These are phyloP conservation scores for Sapayoa aenigma DNA, from an alignment of 2,113 vertebrate genomes.

Conservation along the genomic window DNA sequence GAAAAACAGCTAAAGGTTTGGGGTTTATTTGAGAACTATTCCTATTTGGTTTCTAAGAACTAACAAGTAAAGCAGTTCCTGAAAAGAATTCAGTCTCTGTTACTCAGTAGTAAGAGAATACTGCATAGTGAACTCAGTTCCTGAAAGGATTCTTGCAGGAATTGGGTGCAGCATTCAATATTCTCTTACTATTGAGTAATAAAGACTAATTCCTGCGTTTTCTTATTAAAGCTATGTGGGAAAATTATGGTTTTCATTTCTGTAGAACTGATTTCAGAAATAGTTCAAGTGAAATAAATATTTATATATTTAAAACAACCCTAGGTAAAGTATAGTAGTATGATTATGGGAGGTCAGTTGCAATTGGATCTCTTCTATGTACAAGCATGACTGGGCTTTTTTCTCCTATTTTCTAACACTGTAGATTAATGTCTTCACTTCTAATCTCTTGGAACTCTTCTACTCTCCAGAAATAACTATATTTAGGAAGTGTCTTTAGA, in stretches of 20 bases:
- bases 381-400: background rate
- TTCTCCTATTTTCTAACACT: background rate
- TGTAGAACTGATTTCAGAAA: background rate
- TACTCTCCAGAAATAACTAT: background rate
- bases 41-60: background rate
- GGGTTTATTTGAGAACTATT: background rate
- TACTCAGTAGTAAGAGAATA: background rate
- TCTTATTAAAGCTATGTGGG: background rate
- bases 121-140: background rate
- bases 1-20: background rate
- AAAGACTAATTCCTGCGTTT: background rate
- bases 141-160: background rate
- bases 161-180: background rate
- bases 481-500: background rate
- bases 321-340: background rate
- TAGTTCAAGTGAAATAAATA: background rate
- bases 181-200: background rate
- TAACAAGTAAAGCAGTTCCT: background rate
- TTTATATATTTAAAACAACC: background rate
- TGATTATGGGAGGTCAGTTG: background rate
- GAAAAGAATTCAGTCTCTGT: background rate
- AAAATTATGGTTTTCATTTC: background rate
- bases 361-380: background rate
- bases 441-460: background rate
- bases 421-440: background rate